Base-by-base conservation (phyloP, 1,140 invertebrate species). In the Zaprionus africanus region DNA sequence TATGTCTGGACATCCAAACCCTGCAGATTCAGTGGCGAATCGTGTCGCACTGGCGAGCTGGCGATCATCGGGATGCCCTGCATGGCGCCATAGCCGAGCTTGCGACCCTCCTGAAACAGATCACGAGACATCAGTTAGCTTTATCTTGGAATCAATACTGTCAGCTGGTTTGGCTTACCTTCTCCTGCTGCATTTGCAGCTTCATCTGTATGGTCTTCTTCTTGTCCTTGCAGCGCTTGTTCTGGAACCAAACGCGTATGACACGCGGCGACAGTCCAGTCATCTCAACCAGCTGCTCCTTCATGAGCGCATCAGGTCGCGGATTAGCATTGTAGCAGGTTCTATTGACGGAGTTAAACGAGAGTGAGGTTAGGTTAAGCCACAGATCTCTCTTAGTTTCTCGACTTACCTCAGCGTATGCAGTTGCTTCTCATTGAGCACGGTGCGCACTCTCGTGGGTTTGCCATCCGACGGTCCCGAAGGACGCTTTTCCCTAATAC, bases 171-270 rank as follows among this genome's bases (percentile, higher is more conserved):
- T n/a, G 38, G 49, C 93, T 92, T 94, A 99, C 98, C 96, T 99
- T 99, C 93, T 99, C 98, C 92, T 97, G 96, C 91, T 98, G 97
- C 95, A 99, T 97, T 93, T 99, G 97, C 93, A 99, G 97, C 93
- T 99, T 99, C 95, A 99, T 97, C 73, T 99, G 96, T 38, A 99
- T 97, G 41, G 97, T 98, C 90, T 98, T 97, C 94, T 99, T 99
- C 94, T 99, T 99, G 93, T 99, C 99, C 93, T 99, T 99, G 94
- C 99, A 99, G 34, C 99, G 94, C 93, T 99, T 99, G 94, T 99
- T 99, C 93, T 99, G 98, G 94, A 99, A 99, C 98, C 98, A 99
- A 17, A 99, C 98, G 86, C 98, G 95, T 85, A 99, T 99, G 65
- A 99, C 98, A 19, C 98, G 94, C 1, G 98, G 98, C 82, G 97